Conservation (phyloP, 2,797 vertebrate genomes). For the Ctenosaura bakeri region DNA sequence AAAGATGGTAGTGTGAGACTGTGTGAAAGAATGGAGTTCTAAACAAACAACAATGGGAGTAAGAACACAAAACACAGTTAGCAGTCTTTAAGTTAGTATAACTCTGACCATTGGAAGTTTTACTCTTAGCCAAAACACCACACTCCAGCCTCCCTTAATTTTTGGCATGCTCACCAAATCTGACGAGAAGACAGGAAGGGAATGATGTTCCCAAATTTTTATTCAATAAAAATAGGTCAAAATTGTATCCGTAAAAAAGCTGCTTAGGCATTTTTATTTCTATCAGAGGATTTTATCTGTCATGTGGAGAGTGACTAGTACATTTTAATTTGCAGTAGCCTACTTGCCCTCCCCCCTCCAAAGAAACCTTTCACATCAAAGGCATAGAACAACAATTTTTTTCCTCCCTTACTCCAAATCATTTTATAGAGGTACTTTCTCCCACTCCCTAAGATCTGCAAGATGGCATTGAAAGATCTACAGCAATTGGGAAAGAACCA, state of each 20-base stretch:
- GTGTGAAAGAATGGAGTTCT: neutral
- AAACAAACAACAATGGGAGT: neutral
- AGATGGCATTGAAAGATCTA: neutral
- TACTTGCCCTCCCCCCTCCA: neutral
- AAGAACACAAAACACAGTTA: neutral
- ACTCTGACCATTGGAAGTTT: neutral
- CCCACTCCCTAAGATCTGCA: neutral
- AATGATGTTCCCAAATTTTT: neutral
- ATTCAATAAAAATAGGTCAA: neutral
- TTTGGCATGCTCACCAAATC: neutral
- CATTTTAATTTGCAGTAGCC: neutral
- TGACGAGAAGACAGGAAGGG: neutral
- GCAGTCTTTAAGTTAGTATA: no score
- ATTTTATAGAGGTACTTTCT: no score
- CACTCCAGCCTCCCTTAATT: neutral
- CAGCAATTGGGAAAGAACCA: neutral
- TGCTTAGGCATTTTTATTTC: neutral
- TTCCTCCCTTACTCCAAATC: no score
- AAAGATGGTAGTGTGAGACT: neutral
- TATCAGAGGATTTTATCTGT: neutral
- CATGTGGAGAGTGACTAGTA: neutral
- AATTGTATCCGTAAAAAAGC: neutral
- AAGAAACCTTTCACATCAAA: neutral
- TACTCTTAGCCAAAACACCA: neutral
- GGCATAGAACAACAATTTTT: neutral